phyloP scores from a whole-genome alignment of 1,140 invertebrate genomes.

The Drosophila parabipectinata region DNA sequence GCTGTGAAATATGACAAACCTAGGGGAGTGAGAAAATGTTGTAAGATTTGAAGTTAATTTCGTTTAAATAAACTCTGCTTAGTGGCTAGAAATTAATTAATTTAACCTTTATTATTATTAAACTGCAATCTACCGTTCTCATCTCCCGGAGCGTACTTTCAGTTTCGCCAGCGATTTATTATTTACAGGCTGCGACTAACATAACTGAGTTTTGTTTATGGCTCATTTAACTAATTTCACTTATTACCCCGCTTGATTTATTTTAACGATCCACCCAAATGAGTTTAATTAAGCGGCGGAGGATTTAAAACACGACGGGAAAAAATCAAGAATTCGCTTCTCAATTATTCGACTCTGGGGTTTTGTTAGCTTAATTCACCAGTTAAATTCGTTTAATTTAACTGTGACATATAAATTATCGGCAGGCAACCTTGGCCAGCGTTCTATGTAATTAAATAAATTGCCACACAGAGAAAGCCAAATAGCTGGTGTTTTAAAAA shows the following conservation, averaged over 20 bases:
- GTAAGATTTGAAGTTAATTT: not conserved
- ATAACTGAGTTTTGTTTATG: slow-evolving; percentile 40
- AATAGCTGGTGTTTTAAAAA: slow-evolving; percentile 35
- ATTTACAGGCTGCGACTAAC: slow-evolving; percentile 6
- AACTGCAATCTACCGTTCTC: slow-evolving; percentile 11
- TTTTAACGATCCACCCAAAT: slow-evolving; percentile 67
- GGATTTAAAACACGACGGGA: slow-evolving; percentile 13
- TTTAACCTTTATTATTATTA: slow-evolving; percentile 4
- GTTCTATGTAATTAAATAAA: slow-evolving; percentile 78
- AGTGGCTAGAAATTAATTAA: not conserved
- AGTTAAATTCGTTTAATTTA: slow-evolving; percentile 76
- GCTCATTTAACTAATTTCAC: slow-evolving; percentile 61
- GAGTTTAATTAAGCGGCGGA: slow-evolving; percentile 65
- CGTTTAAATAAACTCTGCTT: not conserved
- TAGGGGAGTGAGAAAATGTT: slow-evolving; percentile 2
- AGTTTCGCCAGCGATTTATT: slow-evolving; percentile 22
- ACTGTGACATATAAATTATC: slow-evolving; percentile 78
- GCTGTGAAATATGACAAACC: slow-evolving; percentile 46
- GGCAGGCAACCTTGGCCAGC: slow-evolving; percentile 70
- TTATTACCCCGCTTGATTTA: slow-evolving; percentile 61
- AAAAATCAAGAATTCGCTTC: slow-evolving; percentile 49
- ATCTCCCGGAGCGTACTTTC: slow-evolving; percentile 11
- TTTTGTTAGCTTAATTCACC: slow-evolving; percentile 51
- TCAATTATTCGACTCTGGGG: slow-evolving; percentile 41
- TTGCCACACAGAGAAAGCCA: slow-evolving; percentile 27